These are phyloP conservation scores for Charadrius vociferus DNA, from an alignment of 2,113 vertebrate genomes.

Conservation along the genomic window DNA sequence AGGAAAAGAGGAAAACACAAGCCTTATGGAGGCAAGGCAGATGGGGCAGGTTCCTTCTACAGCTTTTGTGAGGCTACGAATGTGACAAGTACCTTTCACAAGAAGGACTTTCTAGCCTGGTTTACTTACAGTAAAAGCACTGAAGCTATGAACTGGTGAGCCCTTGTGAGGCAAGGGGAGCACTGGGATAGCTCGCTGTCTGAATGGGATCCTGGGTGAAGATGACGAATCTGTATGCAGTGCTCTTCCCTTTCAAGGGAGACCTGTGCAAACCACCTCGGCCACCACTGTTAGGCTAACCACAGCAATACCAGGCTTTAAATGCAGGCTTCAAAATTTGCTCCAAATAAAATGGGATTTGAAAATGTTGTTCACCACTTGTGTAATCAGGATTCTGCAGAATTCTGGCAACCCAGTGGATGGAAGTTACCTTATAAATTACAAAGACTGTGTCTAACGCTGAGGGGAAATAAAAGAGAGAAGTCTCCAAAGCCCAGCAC, in stretches of 20 bases:
- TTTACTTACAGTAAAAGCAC: neutral
- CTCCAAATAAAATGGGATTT: neutral
- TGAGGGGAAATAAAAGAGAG: slow-evolving; percentile 1
- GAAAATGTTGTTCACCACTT: neutral
- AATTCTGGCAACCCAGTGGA: neutral
- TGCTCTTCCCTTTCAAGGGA: neutral
- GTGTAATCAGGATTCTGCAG: neutral
- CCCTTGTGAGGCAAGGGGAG: neutral
- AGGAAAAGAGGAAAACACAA: neutral
- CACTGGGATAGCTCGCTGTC: neutral
- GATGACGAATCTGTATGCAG: neutral
- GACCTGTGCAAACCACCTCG: neutral
- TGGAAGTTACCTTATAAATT: neutral
- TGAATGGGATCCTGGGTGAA: neutral
- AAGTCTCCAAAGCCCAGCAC: slow-evolving; percentile 20
- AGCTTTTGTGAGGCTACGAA: neutral
- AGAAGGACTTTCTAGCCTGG: neutral
- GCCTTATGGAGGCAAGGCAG: neutral
- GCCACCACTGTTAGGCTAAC: neutral
- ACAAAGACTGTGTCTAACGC: neutral
- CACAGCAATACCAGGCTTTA: neutral
- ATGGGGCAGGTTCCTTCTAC: neutral
- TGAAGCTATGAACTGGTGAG: neutral
- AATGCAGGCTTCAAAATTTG: neutral
- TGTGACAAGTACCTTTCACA: neutral